Conservation (phyloP, 2,888 invertebrate species). For the Catonia carolina region DNA sequence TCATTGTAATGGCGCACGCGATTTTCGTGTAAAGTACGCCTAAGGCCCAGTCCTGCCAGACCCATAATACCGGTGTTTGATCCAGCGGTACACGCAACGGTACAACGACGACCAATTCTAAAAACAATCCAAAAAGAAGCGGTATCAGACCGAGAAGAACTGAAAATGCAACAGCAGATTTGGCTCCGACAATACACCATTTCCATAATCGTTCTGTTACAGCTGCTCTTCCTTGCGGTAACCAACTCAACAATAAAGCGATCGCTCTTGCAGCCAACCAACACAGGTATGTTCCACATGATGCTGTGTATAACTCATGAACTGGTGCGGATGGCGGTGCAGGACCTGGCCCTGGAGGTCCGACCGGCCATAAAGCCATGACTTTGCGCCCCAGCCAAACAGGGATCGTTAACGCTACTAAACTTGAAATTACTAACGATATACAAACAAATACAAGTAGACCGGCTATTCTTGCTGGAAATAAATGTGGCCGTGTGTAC, state of each 20-base stretch:
- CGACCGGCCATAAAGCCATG: slow-evolving; percentile 78
- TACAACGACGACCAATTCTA: slow-evolving; percentile 86
- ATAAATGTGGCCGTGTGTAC: slow-evolving; percentile 78
- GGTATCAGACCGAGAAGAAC: slow-evolving; percentile 74
- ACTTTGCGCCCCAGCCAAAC: slow-evolving; percentile 84
- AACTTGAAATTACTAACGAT: slow-evolving; percentile 77
- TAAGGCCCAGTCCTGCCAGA: slow-evolving; percentile 97
- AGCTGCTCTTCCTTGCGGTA: slow-evolving; percentile 80
- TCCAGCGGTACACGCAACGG: slow-evolving; percentile 87
- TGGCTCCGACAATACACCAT: slow-evolving; percentile 63
- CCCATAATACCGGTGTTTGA: slow-evolving; percentile 81
- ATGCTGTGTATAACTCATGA: slow-evolving; percentile 94
- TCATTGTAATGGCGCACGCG: slow-evolving; percentile 91
- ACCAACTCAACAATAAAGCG: slow-evolving; percentile 75
- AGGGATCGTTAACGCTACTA: slow-evolving; percentile 80
- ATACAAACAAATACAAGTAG: slow-evolving; percentile 70
- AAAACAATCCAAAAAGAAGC: slow-evolving; percentile 79
- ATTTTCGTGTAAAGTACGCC: slow-evolving; percentile 95
- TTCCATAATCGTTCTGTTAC: slow-evolving; percentile 62
- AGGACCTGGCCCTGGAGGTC: slow-evolving; percentile 38
- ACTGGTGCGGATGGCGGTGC: slow-evolving; percentile 41
- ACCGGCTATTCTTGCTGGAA: slow-evolving; percentile 60
- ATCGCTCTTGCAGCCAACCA: slow-evolving; percentile 85
- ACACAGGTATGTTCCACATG: slow-evolving; percentile 89
- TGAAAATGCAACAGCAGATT: slow-evolving; percentile 54